Base-by-base conservation (phyloP, 2,113 vertebrate species). In the Dendrocopos noguchii region DNA sequence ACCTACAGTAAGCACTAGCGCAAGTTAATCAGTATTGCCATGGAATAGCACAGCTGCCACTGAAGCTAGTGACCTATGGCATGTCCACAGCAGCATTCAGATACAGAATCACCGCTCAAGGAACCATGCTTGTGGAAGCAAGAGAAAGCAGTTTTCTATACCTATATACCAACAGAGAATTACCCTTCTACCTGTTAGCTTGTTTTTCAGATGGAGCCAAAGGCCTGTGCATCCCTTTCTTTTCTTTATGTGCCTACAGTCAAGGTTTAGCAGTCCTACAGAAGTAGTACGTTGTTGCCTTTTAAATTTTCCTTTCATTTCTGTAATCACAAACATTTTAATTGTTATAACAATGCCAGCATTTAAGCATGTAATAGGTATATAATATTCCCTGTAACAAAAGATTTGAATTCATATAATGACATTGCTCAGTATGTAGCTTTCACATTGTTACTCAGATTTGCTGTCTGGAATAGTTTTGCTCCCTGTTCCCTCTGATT, bases 351-450 rank as follows among this genome's bases (percentile, higher is more conserved):
- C 44, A 88, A 39, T 83, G 89, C 53, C 79, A 80, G 57, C 80
- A 94, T 93, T 95, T 95, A 96, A 93, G 85, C 44, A 65, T 86
- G 70, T 95, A 96, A 95, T 92, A 94, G 79, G 64, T 86, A 88
- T 96, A 93, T 96, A 91, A 89, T 87, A 81, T 94, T 92, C 72
- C 75, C 33, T 87, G 88, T 87, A 92, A 93, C 87, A 94, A 96
- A 95, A 91, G 72, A 25, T 78, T 50, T 73, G 85, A 91, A 96
- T 87, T 70, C 67, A 71, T 72, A 74, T 80, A 87, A 85, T 86
- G 79, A 53, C 67, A 78, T 39, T 75, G 68, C 91, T 91, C 72
- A 76, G 89, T 90, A 34, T 64, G 83, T 13, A 68, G 84, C 72
- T 94, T 77, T 96, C 88, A 79, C 1, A 2, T 90, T 90, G 80